Evolutionary conservation across 2,113 vertebrate genomes (phyloP), one percentile per base, ranked within the genome.

Genomic region (Lepisosteus oculatus): DNA sequence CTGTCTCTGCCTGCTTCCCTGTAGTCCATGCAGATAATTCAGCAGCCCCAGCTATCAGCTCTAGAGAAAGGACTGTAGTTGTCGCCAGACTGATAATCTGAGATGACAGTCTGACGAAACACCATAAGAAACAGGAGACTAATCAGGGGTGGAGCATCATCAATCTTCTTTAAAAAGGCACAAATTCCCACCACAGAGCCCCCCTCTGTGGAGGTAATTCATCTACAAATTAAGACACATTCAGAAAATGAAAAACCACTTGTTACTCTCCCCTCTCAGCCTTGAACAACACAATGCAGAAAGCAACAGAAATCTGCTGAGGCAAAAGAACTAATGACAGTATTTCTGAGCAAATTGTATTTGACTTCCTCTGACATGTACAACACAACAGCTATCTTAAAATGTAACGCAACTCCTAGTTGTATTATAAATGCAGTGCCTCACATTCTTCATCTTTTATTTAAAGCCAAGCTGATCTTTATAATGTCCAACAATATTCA

Each of bases 71-170:
- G 15, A 41, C 55, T 62, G 59, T 45, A 83, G 80, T 78, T 84
- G 80, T 78, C 85, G 80, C 78, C 80, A 83, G 80, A 81, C 82
- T 80, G 81, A 83, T 85, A 77, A 80, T 85, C 74, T 79, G 81
- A 0, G 4, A 73, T 83, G 84, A 84, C 79, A 79, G 85, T 82
- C 78, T 81, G 79, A 68, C 82, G 80, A 83, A 85, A 81, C 75
- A 63, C 78, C 79, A 76, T 69, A 77, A 78, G 69, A 80, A 80
- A 68, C 55, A 65, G 43, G 63, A 72, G 79, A 76, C 81, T 86
- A 86, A 86, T 86, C 80, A 78, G 78, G 85, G 78, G 82, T 74
- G 78, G 61, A 77, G 73, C 74, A 57, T 71, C 0, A 0, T 54
- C 68, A 54, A 11, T 80, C 82, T 76, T 73, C 77, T 77, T 41